A percentile compares a stretch with the other conserved stretches of the same genome.
These are phyloP conservation scores for Rhinoptilus africanus DNA, from an alignment of 2,113 vertebrate genomes.

Conservation along the genomic window DNA sequence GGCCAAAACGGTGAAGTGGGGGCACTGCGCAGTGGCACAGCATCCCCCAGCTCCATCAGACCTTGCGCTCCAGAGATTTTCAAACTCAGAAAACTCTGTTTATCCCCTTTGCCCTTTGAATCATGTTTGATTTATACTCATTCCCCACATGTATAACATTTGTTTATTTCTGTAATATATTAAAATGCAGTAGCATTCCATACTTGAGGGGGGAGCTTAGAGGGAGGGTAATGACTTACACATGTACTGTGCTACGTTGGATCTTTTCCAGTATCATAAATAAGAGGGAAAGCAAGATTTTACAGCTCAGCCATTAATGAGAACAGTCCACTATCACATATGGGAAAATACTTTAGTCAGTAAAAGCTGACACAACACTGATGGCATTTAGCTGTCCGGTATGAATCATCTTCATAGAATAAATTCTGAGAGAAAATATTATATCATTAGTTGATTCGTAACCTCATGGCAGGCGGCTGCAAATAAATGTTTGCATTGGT, in stretches of 20 bases:
- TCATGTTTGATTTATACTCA: slow-evolving; percentile 40
- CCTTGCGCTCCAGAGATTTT: neutral
- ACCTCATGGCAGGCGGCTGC: neutral
- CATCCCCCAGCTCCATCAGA: too few relatives aligned
- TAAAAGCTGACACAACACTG: slow-evolving; percentile 25
- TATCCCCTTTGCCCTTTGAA: neutral
- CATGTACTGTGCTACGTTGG: slow-evolving; percentile 32
- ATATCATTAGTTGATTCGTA: slow-evolving; percentile 17
- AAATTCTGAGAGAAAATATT: slow-evolving; percentile 27
- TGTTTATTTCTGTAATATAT: slow-evolving; percentile 60
- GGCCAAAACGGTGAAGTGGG: neutral
- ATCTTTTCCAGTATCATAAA: slow-evolving; percentile 52
- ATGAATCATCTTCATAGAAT: slow-evolving; percentile 32
- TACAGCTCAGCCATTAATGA: slow-evolving; percentile 42
- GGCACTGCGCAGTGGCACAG: neutral
- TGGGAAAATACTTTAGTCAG: slow-evolving; percentile 38
- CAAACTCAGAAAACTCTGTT: neutral
- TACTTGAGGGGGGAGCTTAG: slow-evolving; percentile 20
- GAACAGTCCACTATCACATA: slow-evolving; percentile 30
- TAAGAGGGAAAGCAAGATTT: slow-evolving; percentile 39
- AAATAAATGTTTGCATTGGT: neutral
- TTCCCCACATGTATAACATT: slow-evolving; percentile 7
- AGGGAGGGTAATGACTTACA: slow-evolving; percentile 50
- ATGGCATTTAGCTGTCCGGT: slow-evolving; percentile 2
- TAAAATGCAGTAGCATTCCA: slow-evolving; percentile 60